Conservation (phyloP, 2,113 vertebrate genomes). For the Platysternon megacephalum region DNA sequence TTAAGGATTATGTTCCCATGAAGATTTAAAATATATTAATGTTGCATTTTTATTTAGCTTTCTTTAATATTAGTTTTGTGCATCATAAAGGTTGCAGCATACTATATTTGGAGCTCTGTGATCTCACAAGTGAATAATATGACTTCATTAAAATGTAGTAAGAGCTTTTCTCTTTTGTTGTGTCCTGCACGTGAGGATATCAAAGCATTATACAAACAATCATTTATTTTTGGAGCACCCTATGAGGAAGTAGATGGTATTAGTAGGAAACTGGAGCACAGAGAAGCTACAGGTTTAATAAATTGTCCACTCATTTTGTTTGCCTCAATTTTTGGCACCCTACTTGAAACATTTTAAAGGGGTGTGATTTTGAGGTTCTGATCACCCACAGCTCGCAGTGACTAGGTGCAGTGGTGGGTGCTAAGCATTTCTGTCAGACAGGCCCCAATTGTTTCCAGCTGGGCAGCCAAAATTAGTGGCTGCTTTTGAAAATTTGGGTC, state of each 20-base stretch:
- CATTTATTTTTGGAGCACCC: not conserved
- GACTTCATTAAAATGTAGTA: not conserved
- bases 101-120: not conserved
- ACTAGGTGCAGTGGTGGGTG: not conserved
- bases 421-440: not conserved
- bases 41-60: not conserved
- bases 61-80: not conserved
- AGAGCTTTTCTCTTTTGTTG: not conserved
- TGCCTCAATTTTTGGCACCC: not conserved
- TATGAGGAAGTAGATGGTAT: slow-evolving; percentile 11
- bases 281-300: not conserved
- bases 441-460: not conserved
- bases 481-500: not conserved
- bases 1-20: not conserved
- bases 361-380: not conserved
- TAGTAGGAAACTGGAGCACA: rapidly evolving
- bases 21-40: not conserved
- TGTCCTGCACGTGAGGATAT: not conserved
- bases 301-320: not conserved
- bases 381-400: not conserved
- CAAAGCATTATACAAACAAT: not conserved
- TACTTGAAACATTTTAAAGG: not conserved
- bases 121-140: not conserved
- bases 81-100: not conserved
- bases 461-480: not conserved